These are phyloP conservation scores for Oscheius onirici DNA, from an alignment of 2,888 invertebrate species.

Conservation along the genomic window DNA sequence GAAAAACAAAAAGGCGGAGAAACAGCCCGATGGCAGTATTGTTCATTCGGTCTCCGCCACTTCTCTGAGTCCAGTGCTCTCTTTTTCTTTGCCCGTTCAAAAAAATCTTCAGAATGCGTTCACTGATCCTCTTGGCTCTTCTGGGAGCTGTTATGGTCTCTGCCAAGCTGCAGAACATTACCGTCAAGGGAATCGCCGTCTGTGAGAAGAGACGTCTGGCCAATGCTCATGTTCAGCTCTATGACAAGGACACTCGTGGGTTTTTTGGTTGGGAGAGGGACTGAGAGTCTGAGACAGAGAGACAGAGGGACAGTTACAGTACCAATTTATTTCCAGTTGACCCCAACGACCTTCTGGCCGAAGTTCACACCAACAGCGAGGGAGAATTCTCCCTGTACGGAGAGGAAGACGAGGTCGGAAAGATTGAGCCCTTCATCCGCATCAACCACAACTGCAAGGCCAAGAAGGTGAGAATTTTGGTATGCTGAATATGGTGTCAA, in stretches of 20 bases:
- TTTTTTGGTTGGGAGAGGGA: neutral
- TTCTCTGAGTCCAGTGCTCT: no score
- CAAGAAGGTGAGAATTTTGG: neutral
- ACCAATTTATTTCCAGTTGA: slow-evolving; percentile 46
- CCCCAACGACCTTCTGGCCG: slow-evolving; percentile 53
- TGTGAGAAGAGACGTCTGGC: slow-evolving; percentile 57
- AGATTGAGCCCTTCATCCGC: slow-evolving; percentile 56
- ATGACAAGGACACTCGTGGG: slow-evolving; percentile 59
- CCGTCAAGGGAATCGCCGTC: slow-evolving; percentile 56
- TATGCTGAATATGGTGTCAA: neutral
- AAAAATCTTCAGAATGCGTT: slow-evolving; percentile 20
- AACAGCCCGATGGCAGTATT: no score
- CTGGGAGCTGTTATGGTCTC: slow-evolving; percentile 35
- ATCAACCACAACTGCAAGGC: slow-evolving; percentile 57
- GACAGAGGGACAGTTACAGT: no score
- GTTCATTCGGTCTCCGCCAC: no score
- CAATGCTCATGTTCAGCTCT: slow-evolving; percentile 54
- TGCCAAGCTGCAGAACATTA: slow-evolving; percentile 54
- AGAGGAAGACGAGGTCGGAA: slow-evolving; percentile 56
- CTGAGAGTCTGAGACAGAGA: no score
- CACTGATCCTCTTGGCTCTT: slow-evolving; percentile 24
- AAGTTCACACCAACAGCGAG: slow-evolving; percentile 54
- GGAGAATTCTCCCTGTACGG: slow-evolving; percentile 57
- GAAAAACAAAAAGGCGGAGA: no score
- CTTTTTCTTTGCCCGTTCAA: neutral